Conservation (phyloP, 1,140 invertebrate species). For the Lutraria rhynchaena region DNA sequence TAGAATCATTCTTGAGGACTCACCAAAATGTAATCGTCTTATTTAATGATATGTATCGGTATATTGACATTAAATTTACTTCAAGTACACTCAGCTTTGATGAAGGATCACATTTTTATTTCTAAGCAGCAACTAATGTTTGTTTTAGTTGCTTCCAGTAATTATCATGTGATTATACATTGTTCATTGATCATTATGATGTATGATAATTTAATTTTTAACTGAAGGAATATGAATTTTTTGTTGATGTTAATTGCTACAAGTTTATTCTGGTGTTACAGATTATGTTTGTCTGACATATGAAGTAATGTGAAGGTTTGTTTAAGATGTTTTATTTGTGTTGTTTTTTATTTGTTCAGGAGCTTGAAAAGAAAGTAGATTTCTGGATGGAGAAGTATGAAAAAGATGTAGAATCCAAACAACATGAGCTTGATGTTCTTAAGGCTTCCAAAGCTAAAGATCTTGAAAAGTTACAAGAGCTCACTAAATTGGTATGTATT, state of each 20-base stretch:
- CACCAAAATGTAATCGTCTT: slow-evolving; percentile 71
- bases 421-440: slow-evolving; percentile 80
- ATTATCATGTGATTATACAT: not conserved
- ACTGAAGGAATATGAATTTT: too few relatives aligned
- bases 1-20: slow-evolving; percentile 76
- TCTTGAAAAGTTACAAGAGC: slow-evolving; percentile 79
- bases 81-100: not conserved
- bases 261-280: too few relatives aligned
- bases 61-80: not conserved
- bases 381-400: slow-evolving; percentile 82
- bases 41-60: not conserved
- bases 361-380: slow-evolving; percentile 78
- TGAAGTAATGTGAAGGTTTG: too few relatives aligned
- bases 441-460: slow-evolving; percentile 81
- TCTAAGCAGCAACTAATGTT: too few relatives aligned
- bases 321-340: too few relatives aligned
- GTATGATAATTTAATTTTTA: too few relatives aligned
- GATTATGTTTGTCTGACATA: too few relatives aligned
- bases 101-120: too few relatives aligned
- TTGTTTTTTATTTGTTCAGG: too few relatives aligned
- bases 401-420: slow-evolving; percentile 80
- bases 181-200: too few relatives aligned
- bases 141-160: not conserved
- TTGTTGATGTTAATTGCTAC: too few relatives aligned
- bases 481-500: slow-evolving; percentile 77